Evolutionary conservation across 2,888 invertebrate species (phyloP).

Genomic region (Euproctis similis): DNA sequence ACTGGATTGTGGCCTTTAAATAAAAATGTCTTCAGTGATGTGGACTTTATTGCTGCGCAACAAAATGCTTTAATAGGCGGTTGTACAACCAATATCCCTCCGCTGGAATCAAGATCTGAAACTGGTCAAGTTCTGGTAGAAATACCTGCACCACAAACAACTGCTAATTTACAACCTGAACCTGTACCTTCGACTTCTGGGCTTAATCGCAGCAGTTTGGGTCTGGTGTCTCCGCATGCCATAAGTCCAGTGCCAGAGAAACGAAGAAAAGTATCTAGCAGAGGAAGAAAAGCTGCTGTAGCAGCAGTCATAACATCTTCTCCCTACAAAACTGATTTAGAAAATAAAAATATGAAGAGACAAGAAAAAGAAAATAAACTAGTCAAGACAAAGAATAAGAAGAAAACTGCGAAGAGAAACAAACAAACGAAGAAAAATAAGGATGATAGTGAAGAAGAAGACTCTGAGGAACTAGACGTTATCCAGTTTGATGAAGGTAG

Average conservation of each 20-base stretch:
- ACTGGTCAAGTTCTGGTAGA: too few species aligned
- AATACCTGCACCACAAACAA: neutral
- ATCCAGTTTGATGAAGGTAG: constrained; percentile 10
- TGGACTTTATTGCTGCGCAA: constrained; percentile 16
- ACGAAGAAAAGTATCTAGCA: constrained; percentile 3
- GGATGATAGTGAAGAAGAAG: constrained; percentile 11
- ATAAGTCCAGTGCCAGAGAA: constrained; percentile 4
- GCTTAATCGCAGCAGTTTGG: constrained; percentile 2
- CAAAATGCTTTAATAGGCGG: constrained; percentile 17
- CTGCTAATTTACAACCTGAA: neutral
- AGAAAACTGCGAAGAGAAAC: too few species aligned
- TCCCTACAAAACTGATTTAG: too few species aligned
- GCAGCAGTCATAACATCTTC: too few species aligned
- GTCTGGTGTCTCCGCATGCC: constrained; percentile 3
- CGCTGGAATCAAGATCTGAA: neutral
- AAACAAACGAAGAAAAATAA: too few species aligned
- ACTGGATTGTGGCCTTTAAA: constrained; percentile 11
- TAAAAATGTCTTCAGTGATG: constrained; percentile 15
- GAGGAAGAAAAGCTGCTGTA: constrained; percentile 2
- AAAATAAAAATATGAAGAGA: too few species aligned
- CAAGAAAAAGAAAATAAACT: too few species aligned
- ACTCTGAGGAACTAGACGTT: constrained; percentile 7
- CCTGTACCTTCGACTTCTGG: too few species aligned
- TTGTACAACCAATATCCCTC: constrained; percentile 7
- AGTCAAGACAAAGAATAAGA: too few species aligned